phyloP scores from a whole-genome alignment of 2,888 invertebrate species.

The Limenitis arthemis region DNA sequence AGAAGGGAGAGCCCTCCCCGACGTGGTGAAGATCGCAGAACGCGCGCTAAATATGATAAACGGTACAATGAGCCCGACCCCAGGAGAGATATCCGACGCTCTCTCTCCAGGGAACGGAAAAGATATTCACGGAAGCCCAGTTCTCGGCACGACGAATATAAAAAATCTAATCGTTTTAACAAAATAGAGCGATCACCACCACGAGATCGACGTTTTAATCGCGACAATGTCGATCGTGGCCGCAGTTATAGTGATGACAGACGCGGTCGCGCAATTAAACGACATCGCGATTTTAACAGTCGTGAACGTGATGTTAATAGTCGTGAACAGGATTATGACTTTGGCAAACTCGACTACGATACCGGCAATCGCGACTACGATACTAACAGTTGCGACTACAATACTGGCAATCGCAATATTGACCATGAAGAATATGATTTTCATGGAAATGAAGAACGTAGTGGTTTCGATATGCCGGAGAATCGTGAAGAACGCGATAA shows the following conservation, averaged over 20 bases:
- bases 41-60: neutral
- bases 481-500: no score
- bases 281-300: neutral
- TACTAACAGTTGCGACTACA: no score
- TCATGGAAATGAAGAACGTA: no score
- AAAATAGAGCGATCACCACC: conserved; percentile 2
- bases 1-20: neutral
- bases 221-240: neutral
- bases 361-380: no score
- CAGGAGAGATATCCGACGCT: no score
- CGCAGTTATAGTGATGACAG: neutral
- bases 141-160: neutral
- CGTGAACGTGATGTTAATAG: neutral
- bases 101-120: neutral
- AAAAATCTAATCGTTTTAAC: neutral
- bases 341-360: neutral
- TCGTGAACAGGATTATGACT: neutral
- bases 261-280: neutral
- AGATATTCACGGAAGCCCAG: neutral
- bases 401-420: no score
- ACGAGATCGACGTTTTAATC: neutral
- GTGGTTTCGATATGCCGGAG: no score
- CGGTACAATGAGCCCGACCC: neutral
- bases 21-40: neutral
- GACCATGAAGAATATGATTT: no score